Base-by-base conservation (phyloP, 2,797 vertebrate genomes). In the Epinephelus awoara region DNA sequence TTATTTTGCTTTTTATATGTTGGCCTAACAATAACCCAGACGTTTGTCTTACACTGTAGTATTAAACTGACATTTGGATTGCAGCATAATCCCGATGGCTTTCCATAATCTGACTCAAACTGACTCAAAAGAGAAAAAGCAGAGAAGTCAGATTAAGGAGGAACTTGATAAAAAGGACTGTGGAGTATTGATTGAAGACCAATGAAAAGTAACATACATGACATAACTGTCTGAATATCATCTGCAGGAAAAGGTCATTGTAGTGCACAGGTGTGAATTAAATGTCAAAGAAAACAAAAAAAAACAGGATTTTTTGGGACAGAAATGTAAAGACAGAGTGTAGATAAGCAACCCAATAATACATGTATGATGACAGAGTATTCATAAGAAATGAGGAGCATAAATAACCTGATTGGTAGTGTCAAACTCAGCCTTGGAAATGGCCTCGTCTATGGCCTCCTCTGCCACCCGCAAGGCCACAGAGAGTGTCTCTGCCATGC, bases 361-460 rank as follows among this genome's bases (percentile, higher is more conserved):
- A n/a, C 2, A 62, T n/a, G 19, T 23, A 19, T 6, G 40, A 23
- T 7, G 47, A 40, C 18, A 67, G 61, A 5, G 27, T 9, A 11
- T 69, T 51, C 15, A n/a, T 23, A 49, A 51, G 13, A 42, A 14
- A 54, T 38, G n/a, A 64, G 27, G 6, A 61, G 27, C 14, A 50
- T 27, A 7, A 75, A 87, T 84, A 94, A 99, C 98, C 97, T 98
- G 94, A 85, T 93, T 96, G 90, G 96, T 94, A 64, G 94, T 91
- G 70, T 95, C 94, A 25, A 94, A 93, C 87, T 97, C 97, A 38
- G 97, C 97, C 86, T 97, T 98, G 73, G 95, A 95, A 85, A 99
- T 99, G 49, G 98, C 98, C 88, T 99, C 98, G 81, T 99, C 98
- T 63, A 99, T 94, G 77, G 97, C 97, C 85, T 99, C 98, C 87